Base-by-base conservation (phyloP, 2,797 vertebrate species). In the Sternarchorhynchus goeldii region DNA sequence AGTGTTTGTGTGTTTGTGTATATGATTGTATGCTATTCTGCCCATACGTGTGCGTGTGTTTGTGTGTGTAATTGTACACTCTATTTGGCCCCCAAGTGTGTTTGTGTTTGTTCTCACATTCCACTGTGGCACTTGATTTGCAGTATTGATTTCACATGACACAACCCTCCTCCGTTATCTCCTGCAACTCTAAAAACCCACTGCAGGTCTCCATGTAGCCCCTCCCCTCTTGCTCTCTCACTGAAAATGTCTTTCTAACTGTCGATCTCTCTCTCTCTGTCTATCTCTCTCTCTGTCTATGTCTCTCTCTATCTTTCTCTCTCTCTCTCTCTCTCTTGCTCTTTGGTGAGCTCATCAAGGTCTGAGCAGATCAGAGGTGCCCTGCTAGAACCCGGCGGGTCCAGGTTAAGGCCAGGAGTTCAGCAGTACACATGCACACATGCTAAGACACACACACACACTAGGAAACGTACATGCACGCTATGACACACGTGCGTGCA, bases 61-160 rank as follows among this genome's bases (percentile, higher is more conserved):
- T 71, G 6, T 79, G 39, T 73, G 62, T 31, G n/a, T 8, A 8
- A 45, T 45, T 45, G 7, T 10, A 31, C 58, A 73, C 34, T 25
- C 55, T 7, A 2, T 67, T 50, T 39, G 75, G 74, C 64, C 36
- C 69, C 63, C 41, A 55, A 73, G 34, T 62, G 65, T 69, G 25
- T 68, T 50, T 74, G 68, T 72, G 68, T 56, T 41, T 10, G 6
- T 63, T 64, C 55, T 57, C 0, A 4, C 18, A 3, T 63, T 77
- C 45, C 69, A 57, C 16, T 21, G 31, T 59, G 73, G 31, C 2
- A 29, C 25, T 29, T 7, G 29, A 73, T 62, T 73, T 65, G 20
- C 14, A 8, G 56, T 67, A 65, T 76, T 69, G 75, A 80, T 81
- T 74, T 78, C 57, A 57, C 36, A 56, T 76, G 68, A 39, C 58